Conservation (phyloP, 2,113 vertebrate species). For the Proteles cristata region DNA sequence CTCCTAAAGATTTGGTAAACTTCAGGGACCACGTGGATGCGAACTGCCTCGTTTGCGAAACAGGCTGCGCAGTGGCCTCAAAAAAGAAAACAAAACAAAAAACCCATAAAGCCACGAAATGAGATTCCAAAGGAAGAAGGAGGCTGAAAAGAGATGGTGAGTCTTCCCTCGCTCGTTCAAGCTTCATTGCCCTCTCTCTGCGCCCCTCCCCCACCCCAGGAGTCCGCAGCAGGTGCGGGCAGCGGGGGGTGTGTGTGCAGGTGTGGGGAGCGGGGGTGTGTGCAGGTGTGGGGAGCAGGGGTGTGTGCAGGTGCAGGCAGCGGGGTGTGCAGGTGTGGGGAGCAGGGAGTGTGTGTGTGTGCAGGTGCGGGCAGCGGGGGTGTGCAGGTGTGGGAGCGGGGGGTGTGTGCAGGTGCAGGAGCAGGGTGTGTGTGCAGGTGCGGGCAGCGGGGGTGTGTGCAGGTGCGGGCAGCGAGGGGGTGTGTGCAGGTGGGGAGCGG, state of each 20-base stretch:
- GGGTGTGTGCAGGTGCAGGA: no score
- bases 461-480: no score
- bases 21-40: fast-evolving
- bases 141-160: neutral
- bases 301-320: no score
- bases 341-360: no score
- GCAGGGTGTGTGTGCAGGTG: no score
- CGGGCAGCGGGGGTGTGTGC: no score
- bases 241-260: neutral
- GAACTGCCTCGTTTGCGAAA: neutral
- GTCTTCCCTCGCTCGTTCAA: neutral
- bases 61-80: neutral
- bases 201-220: neutral
- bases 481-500: no score
- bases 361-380: no score
- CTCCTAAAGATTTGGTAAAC: neutral
- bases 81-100: neutral
- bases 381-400: no score
- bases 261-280: neutral
- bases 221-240: neutral
- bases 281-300: no score
- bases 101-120: neutral
- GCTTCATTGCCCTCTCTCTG: neutral
- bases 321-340: no score
- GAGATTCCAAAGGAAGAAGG: neutral